Evolutionary conservation across 2,113 vertebrate species (phyloP).

Genomic region (Salvelinus namaycush): DNA sequence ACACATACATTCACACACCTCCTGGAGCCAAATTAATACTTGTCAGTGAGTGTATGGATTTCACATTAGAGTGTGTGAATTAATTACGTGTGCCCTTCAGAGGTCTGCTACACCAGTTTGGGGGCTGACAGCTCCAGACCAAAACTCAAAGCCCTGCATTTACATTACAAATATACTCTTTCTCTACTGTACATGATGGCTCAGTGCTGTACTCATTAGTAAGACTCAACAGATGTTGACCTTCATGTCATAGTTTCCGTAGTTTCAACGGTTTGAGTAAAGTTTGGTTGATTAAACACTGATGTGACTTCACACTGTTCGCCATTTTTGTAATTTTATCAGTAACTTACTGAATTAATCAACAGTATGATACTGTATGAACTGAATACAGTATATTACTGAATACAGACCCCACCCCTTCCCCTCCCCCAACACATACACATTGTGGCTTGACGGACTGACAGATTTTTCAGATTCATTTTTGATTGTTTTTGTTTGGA

Average conservation of each 20-base stretch:
- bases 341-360: too few relatives aligned
- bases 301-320: neutral
- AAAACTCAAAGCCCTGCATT: conserved; percentile 43
- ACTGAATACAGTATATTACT: too few relatives aligned
- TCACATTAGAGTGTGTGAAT: conserved; percentile 52
- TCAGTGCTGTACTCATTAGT: conserved; percentile 40
- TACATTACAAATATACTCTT: conserved; percentile 55
- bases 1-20: conserved; percentile 27
- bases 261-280: neutral
- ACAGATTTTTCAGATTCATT: too few relatives aligned
- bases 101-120: conserved; percentile 55
- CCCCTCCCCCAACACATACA: too few relatives aligned
- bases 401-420: too few relatives aligned
- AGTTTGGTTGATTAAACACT: neutral
- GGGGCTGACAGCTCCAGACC: conserved; percentile 49
- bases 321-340: too few relatives aligned
- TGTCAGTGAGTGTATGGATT: conserved; percentile 48
- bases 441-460: too few relatives aligned
- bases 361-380: too few relatives aligned
- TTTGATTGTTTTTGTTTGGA: too few relatives aligned
- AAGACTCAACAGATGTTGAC: neutral
- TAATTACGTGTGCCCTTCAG: conserved; percentile 65
- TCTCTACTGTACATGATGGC: conserved; percentile 24
- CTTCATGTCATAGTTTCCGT: neutral
- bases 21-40: conserved; percentile 40